phyloP scores from a whole-genome alignment of 2,797 vertebrate species.

The Trachurus trachurus region DNA sequence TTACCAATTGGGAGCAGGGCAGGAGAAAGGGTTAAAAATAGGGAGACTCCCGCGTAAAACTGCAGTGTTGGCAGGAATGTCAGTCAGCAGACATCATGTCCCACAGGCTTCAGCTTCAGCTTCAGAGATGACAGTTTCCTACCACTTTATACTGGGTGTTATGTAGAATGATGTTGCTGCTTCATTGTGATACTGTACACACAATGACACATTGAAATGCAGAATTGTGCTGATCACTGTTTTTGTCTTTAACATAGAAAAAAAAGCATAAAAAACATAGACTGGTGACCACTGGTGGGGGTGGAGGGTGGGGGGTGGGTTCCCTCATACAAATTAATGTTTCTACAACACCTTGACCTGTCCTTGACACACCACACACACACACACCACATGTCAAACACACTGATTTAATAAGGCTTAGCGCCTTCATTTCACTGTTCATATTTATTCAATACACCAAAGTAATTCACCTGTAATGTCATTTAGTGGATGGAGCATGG shows the following conservation, averaged over 20 bases:
- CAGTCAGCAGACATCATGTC: background rate
- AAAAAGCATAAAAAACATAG: no score
- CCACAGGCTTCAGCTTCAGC: background rate
- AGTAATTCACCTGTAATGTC: slow-evolving; percentile 59
- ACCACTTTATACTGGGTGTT: background rate
- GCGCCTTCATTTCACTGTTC: slow-evolving; percentile 40
- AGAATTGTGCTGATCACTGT: no score
- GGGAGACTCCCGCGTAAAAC: no score
- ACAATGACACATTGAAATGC: background rate
- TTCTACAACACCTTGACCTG: slow-evolving; percentile 48
- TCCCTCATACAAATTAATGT: slow-evolving; percentile 19
- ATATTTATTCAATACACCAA: slow-evolving; percentile 43
- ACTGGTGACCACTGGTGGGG: no score
- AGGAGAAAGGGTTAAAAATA: no score
- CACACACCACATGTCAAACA: slow-evolving; percentile 1
- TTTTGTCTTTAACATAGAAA: no score
- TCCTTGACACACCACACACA: slow-evolving; percentile 46
- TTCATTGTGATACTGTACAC: background rate
- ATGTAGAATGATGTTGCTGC: no score
- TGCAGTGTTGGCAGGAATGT: no score
- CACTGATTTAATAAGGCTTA: slow-evolving; percentile 16
- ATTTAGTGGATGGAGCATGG: slow-evolving; percentile 57
- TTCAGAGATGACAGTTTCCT: background rate
- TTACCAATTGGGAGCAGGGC: no score
- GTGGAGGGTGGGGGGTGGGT: background rate